Conservation (phyloP, 2,113 vertebrate species). For the Callorhinus ursinus region DNA sequence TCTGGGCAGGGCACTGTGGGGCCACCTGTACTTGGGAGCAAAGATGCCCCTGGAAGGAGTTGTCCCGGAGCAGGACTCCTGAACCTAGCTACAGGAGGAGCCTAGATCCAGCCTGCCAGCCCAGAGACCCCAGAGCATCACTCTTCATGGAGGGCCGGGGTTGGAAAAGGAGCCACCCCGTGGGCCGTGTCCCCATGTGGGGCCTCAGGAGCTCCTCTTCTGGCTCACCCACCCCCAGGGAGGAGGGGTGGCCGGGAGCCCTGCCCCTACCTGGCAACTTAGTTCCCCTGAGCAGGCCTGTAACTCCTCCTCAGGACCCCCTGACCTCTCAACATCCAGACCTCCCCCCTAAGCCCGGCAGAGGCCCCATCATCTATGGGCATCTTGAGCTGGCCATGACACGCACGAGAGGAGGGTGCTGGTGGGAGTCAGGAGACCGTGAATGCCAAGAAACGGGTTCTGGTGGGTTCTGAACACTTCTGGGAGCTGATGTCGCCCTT, state of each 20-base stretch:
- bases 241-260: not conserved
- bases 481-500: not conserved
- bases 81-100: not conserved
- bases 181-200: not conserved
- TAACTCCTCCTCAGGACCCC: not conserved
- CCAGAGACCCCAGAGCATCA: conserved; percentile 57
- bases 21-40: not conserved
- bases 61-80: not conserved
- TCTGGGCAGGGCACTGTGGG: not conserved
- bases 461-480: not conserved
- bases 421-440: not conserved
- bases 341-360: not conserved
- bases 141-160: too few species aligned
- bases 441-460: not conserved
- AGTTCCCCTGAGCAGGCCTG: not conserved
- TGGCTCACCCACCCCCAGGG: not conserved
- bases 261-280: not conserved
- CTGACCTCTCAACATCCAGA: not conserved
- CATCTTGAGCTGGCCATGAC: not conserved
- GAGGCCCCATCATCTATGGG: not conserved
- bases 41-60: not conserved
- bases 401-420: not conserved
- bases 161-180: fast-evolving
- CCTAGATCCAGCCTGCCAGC: not conserved
- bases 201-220: not conserved